Evolutionary conservation across 2,797 vertebrate species (phyloP).

Genomic region (Melanogrammus aeglefinus): DNA sequence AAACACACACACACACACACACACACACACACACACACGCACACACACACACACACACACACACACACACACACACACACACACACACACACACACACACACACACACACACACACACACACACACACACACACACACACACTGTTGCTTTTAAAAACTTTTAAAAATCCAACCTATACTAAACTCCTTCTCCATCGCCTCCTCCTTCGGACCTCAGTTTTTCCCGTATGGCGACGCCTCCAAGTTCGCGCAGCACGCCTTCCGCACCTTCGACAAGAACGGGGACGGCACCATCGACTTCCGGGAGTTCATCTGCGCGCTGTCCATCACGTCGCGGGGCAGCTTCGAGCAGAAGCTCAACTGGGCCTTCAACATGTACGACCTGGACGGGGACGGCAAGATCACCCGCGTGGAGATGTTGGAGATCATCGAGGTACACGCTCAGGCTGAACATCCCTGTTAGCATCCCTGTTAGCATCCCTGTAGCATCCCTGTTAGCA

Average conservation of each 20-base stretch:
- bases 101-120: no score
- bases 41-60: no score
- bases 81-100: no score
- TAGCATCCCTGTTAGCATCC: no score
- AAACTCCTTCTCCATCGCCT: background rate
- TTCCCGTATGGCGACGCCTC: slow-evolving; percentile 89
- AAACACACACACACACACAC: slow-evolving; percentile 6
- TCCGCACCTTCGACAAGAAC: slow-evolving; percentile 90
- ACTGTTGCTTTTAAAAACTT: no score
- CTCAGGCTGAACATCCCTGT: no score
- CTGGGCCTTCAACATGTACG: slow-evolving; percentile 93
- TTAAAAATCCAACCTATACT: background rate
- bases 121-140: no score
- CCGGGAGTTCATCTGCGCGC: slow-evolving; percentile 89
- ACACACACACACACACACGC: background rate
- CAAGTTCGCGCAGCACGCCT: slow-evolving; percentile 88
- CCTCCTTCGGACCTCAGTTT: slow-evolving; percentile 71
- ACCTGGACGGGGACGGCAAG: slow-evolving; percentile 88
- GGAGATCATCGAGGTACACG: slow-evolving; percentile 87
- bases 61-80: no score
- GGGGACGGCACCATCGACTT: slow-evolving; percentile 89
- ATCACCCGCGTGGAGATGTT: slow-evolving; percentile 91
- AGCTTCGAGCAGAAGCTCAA: slow-evolving; percentile 92
- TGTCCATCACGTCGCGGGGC: slow-evolving; percentile 88
- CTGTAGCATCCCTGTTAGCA: no score